Evolutionary conservation across 2,797 vertebrate genomes (phyloP), one percentile per base, ranked within the genome.

Genomic region (Sitta carolinensis): DNA sequence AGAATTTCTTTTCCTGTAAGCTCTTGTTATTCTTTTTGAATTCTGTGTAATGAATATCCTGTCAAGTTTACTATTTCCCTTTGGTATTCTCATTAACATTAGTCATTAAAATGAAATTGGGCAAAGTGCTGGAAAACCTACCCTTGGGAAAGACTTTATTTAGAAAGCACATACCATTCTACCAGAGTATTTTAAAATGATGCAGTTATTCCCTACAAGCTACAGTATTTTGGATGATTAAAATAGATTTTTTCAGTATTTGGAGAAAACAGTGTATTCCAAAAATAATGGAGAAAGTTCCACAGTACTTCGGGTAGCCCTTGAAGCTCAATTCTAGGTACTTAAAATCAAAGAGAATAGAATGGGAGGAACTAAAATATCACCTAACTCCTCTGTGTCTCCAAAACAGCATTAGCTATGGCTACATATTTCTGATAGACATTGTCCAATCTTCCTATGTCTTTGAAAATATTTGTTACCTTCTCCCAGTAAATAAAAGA

Each of bases 31-130:
- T 50, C 36, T 69, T 88, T 88, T 40, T 76, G 16, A 38, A 16
- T 68, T 77, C 25, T 55, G 17, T 40, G 11, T 72, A 87, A 90
- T 59, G 20, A 87, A 72, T 82, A n/a, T 73, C 34, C 42, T 93
- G 74, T 54, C 86, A 84, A 57, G 29, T 80, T 89, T 63, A 64
- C 36, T 38, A 29, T 89, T 94, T 89, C 61, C 50, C 67, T 81
- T 91, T 70, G 29, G 63, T 88, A 79, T 57, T 81, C 23, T 91
- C 48, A 84, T 95, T 92, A 95, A 68, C 32, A 45, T 83, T 68
- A 75, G n/a, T 62, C 82, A 91, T 93, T 91, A 89, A 74, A 93
- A 82, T 16, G 68, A 68, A 29, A 85, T 4, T 70, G 64, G 45
- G n/a, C 25, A 77, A 92, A 91, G 16, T 22, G 2, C 38, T 83